Conservation (phyloP, 2,113 vertebrate species). For the Sisor rabdophorus region DNA sequence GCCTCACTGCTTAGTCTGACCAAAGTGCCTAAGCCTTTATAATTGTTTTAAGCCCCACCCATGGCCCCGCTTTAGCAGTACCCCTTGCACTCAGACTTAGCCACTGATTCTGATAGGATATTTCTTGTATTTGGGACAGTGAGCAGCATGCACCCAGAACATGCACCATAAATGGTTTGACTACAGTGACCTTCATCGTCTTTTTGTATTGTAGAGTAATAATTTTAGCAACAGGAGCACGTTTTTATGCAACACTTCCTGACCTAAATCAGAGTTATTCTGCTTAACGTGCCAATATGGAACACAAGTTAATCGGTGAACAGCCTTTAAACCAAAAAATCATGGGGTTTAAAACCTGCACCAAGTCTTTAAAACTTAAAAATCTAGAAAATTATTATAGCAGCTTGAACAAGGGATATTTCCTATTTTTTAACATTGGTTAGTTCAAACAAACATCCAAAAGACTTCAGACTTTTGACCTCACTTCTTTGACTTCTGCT, state of each 20-base stretch:
- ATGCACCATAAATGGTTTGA: not conserved
- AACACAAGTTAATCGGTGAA: not conserved
- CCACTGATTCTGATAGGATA: no score
- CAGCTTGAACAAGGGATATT: no score
- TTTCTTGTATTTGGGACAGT: no score
- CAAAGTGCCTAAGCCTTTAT: no score
- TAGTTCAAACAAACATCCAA: not conserved
- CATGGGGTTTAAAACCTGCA: no score
- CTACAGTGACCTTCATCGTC: slow-evolving; percentile 7
- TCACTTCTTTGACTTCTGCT: not conserved
- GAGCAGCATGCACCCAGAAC: not conserved
- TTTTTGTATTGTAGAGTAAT: not conserved
- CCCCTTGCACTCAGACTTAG: no score
- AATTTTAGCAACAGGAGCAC: slow-evolving; percentile 17
- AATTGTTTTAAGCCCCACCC: no score
- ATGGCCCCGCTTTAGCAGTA: no score
- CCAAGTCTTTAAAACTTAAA: no score
- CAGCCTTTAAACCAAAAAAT: not conserved
- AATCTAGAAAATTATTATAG: no score
- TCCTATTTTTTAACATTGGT: not conserved
- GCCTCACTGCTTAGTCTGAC: no score
- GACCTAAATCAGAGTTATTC: slow-evolving; percentile 6
- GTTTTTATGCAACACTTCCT: slow-evolving; percentile 11
- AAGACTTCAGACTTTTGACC: not conserved
- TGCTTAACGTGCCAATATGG: not conserved